phyloP scores from a whole-genome alignment of 2,113 vertebrate species.

The Hemiscyllium ocellatum region DNA sequence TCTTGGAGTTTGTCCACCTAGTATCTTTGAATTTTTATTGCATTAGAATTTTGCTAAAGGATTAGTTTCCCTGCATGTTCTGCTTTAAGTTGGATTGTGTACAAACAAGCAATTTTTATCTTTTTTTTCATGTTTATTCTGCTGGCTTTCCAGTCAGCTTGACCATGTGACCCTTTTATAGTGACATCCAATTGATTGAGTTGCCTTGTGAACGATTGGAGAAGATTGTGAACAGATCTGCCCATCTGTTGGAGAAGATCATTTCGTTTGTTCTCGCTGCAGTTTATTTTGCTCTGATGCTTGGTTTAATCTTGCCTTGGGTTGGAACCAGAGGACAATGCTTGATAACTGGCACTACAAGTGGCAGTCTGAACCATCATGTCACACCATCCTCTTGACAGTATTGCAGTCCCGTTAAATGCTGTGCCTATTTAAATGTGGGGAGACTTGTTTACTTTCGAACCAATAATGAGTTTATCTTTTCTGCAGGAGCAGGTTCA shows the following conservation, averaged over 20 bases:
- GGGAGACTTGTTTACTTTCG: not conserved
- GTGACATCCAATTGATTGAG: not conserved
- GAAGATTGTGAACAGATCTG: too few relatives aligned
- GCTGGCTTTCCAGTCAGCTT: not conserved
- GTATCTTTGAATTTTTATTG: not conserved
- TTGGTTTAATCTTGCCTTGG: not conserved
- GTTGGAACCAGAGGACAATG: not conserved
- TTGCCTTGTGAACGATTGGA: slow-evolving; percentile 11
- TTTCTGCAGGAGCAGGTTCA: slow-evolving; percentile 43
- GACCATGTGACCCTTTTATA: not conserved
- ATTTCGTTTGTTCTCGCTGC: not conserved
- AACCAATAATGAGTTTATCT: not conserved
- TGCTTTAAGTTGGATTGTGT: not conserved
- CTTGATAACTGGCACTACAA: not conserved
- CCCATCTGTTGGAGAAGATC: not conserved
- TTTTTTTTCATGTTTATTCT: not conserved
- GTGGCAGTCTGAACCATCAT: not conserved
- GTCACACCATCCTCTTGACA: not conserved
- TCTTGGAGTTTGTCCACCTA: not conserved
- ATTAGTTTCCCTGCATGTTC: not conserved
- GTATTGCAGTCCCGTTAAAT: not conserved
- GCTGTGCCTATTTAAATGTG: not conserved
- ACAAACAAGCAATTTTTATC: not conserved
- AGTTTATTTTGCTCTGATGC: not conserved
- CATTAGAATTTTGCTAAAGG: not conserved